Evolutionary conservation across 2,888 invertebrate genomes (phyloP).

Genomic region (Apotomis turbidana): DNA sequence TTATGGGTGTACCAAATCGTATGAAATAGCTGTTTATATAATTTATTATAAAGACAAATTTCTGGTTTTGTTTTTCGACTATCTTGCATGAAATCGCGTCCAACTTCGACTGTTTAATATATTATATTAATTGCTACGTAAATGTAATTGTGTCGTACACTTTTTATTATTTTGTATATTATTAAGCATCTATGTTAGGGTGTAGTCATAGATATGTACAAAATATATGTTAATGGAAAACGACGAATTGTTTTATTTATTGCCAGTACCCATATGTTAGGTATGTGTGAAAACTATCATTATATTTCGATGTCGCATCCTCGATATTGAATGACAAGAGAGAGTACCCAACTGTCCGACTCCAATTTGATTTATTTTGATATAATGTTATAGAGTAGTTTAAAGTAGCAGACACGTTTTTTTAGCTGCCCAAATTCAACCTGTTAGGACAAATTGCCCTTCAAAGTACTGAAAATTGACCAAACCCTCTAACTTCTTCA

Average conservation of each 20-base stretch:
- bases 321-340: too few relatives aligned
- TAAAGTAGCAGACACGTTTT: too few relatives aligned
- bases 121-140: conserved; percentile 30
- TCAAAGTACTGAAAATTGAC: too few relatives aligned
- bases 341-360: too few relatives aligned
- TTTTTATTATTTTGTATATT: conserved; percentile 38
- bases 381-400: too few relatives aligned
- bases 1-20: conserved; percentile 1
- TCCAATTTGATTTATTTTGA: too few relatives aligned
- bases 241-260: conserved; percentile 23
- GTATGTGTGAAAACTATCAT: too few relatives aligned
- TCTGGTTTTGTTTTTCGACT: conserved; percentile 5
- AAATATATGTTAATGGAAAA: conserved; percentile 41
- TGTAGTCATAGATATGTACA: conserved; percentile 37
- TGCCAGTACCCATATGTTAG: too few relatives aligned
- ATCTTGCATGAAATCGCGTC: conserved; percentile 36
- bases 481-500: too few relatives aligned
- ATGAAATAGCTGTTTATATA: background rate
- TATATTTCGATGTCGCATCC: too few relatives aligned
- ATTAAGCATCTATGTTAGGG: conserved; percentile 41
- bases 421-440: too few relatives aligned
- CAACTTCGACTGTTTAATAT: conserved; percentile 38
- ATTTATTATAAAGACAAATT: conserved; percentile 3
- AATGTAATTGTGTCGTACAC: conserved; percentile 36
- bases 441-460: too few relatives aligned